A percentile compares a stretch with the other conserved stretches of the same genome.
Evolutionary conservation across 2,797 vertebrate species (phyloP).

Genomic region (Enteromius mattozi): DNA sequence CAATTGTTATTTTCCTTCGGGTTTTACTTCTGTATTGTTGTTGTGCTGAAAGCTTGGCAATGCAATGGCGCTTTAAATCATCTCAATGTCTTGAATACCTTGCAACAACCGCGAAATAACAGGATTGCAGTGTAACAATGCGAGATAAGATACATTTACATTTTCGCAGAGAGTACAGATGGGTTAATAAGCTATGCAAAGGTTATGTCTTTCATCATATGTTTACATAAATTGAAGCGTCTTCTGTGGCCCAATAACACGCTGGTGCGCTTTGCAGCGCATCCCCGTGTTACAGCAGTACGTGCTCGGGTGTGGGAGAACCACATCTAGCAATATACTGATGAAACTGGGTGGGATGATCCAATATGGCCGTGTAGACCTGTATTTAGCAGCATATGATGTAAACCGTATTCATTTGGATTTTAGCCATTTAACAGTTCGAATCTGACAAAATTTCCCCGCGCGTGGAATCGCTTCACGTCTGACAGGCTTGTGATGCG

Average conservation of each 20-base stretch:
- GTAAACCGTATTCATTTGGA: background rate
- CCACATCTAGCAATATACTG: constrained; percentile 39
- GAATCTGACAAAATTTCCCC: background rate
- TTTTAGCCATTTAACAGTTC: background rate
- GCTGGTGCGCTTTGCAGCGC: constrained; percentile 24
- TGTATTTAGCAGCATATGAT: constrained; percentile 26
- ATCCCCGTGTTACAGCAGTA: constrained; percentile 24
- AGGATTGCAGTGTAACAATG: background rate
- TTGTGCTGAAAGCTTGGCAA: background rate
- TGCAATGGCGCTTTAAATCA: constrained; percentile 36
- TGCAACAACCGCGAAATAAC: constrained; percentile 12
- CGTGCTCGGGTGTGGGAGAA: constrained; percentile 40
- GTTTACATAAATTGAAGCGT: constrained; percentile 2
- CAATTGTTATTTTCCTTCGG: background rate
- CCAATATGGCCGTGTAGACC: constrained; percentile 59
- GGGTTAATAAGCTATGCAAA: background rate
- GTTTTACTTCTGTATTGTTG: background rate
- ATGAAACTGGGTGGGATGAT: constrained; percentile 55
- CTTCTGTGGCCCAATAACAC: constrained; percentile 17
- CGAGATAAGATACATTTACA: background rate
- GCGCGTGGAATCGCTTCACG: constrained; percentile 1
- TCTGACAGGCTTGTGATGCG: background rate
- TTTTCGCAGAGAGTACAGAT: background rate
- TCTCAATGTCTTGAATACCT: background rate
- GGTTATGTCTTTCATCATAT: background rate